Conservation (phyloP, 2,797 vertebrate genomes). For the Lepus townsendii region DNA sequence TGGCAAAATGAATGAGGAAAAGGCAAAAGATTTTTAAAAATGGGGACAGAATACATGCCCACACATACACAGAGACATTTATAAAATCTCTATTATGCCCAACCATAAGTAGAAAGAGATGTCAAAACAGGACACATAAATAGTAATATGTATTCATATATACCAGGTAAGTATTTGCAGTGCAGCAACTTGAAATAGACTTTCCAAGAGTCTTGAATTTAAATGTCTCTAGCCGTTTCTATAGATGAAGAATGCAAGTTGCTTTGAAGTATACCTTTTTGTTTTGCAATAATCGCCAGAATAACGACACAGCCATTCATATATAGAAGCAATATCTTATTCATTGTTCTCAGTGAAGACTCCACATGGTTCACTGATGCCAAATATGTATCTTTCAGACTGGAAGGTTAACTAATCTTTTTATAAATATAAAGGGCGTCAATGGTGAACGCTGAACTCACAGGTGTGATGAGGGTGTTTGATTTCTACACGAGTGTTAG, state of each 20-base stretch:
- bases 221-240: conserved; percentile 41
- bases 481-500: background rate
- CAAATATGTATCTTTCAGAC: conserved; percentile 39
- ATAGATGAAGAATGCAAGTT: conserved; percentile 17
- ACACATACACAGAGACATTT: background rate
- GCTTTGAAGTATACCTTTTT: conserved; percentile 41
- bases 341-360: conserved; percentile 13
- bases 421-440: conserved; percentile 46
- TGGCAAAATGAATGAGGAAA: background rate
- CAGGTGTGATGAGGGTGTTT: background rate
- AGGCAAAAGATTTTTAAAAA: background rate
- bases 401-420: conserved; percentile 61
- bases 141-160: conserved; percentile 47
- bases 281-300: conserved; percentile 1
- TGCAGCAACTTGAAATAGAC: background rate
- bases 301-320: conserved; percentile 10
- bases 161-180: conserved; percentile 5
- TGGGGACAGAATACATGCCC: background rate
- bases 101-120: background rate
- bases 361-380: background rate
- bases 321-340: conserved; percentile 35
- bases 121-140: conserved; percentile 31
- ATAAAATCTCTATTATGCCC: conserved; percentile 31
- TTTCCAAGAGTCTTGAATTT: conserved; percentile 46
- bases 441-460: conserved; percentile 35